These are phyloP conservation scores for Dolichotis patagonum DNA, from an alignment of 2,113 vertebrate genomes.

Conservation along the genomic window DNA sequence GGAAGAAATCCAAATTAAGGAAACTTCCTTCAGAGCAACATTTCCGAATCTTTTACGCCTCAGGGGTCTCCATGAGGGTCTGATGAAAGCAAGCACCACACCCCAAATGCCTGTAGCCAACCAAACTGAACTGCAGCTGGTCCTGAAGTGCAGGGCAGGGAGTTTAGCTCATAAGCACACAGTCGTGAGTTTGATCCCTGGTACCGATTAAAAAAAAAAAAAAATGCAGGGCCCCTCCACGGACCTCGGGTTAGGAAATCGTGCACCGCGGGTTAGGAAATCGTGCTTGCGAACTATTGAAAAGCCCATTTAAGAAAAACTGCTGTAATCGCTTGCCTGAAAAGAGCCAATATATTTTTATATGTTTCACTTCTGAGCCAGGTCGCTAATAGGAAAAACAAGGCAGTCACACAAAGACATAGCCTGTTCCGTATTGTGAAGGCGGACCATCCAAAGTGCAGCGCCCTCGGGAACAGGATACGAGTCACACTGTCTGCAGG, in stretches of 20 bases:
- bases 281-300: not conserved
- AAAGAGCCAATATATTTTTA: constrained; percentile 60
- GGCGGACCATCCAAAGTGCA: not conserved
- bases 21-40: not conserved
- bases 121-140: not conserved
- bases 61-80: not conserved
- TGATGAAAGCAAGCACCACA: not conserved
- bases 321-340: not conserved
- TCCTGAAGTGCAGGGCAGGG: not conserved
- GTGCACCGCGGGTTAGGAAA: not conserved
- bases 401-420: constrained; percentile 21
- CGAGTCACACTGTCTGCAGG: not conserved
- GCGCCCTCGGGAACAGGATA: not conserved
- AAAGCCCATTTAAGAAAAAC: constrained; percentile 31
- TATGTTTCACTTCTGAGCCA: constrained; percentile 50
- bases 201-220: no score
- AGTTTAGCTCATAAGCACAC: no score
- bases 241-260: not conserved
- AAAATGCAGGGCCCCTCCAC: not conserved
- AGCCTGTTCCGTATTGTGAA: constrained; percentile 42
- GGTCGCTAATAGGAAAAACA: constrained; percentile 65
- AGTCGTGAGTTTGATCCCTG: no score
- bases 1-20: constrained; percentile 47
- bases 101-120: not conserved
- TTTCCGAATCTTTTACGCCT: not conserved